Conservation (phyloP, 2,888 invertebrate genomes). For the Sarcophaga rosellei region DNA sequence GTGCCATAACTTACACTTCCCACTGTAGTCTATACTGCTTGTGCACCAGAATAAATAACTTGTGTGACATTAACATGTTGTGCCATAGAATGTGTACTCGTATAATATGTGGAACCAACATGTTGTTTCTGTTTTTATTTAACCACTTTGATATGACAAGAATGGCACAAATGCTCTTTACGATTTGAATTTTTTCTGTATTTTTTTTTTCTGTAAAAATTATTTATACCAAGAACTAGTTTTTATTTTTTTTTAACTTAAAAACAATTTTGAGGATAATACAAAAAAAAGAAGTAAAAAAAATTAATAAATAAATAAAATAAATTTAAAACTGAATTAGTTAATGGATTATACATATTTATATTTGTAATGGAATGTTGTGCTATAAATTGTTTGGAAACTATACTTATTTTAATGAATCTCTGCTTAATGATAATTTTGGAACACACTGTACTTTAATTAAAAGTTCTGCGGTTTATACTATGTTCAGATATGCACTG, state of each 20-base stretch:
- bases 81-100: conserved; percentile 27
- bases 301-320: no score
- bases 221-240: neutral
- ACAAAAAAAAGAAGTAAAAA: neutral
- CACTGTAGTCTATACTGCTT: conserved; percentile 2
- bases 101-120: conserved; percentile 28
- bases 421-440: no score
- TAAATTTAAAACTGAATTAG: neutral
- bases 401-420: no score
- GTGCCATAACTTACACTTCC: neutral
- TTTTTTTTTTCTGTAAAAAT: neutral
- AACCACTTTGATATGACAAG: conserved; percentile 38
- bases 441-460: no score
- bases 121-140: conserved; percentile 9
- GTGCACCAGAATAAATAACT: conserved; percentile 13
- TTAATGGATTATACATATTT: neutral
- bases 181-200: neutral
- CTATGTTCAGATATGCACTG: no score
- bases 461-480: no score
- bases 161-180: conserved; percentile 27
- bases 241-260: neutral
- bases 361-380: neutral
- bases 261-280: neutral
- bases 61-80: conserved; percentile 49
- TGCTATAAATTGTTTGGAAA: neutral